These are phyloP conservation scores for Drymonia ruficornis DNA, from an alignment of 2,888 invertebrate species.

Conservation along the genomic window DNA sequence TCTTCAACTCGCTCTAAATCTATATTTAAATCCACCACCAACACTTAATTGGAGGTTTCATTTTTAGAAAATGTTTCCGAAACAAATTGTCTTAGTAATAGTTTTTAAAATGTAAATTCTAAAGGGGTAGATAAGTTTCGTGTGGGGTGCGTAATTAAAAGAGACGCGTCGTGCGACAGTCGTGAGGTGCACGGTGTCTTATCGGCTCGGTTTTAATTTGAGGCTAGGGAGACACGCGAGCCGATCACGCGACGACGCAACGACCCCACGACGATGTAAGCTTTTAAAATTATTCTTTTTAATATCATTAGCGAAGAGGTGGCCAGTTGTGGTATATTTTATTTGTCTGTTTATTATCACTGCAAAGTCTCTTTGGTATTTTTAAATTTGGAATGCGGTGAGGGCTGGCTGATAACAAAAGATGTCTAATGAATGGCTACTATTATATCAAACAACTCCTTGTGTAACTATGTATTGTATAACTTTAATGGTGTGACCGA, in stretches of 20 bases:
- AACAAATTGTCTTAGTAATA: slow-evolving; percentile 38
- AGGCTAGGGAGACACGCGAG: slow-evolving; percentile 80
- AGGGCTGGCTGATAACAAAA: too few relatives aligned
- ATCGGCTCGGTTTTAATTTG: slow-evolving; percentile 82
- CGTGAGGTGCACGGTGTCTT: slow-evolving; percentile 81
- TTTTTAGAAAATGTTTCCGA: slow-evolving; percentile 32
- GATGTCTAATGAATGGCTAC: too few relatives aligned
- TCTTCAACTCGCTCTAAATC: slow-evolving; percentile 19
- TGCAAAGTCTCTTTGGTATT: too few relatives aligned
- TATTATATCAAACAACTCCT: too few relatives aligned
- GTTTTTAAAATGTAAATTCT: slow-evolving; percentile 59
- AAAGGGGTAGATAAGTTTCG: slow-evolving; percentile 73
- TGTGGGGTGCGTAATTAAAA: slow-evolving; percentile 83
- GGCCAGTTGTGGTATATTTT: slow-evolving; percentile 32
- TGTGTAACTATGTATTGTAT: too few relatives aligned
- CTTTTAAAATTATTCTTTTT: slow-evolving; percentile 71
- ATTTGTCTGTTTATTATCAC: not conserved
- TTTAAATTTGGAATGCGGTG: too few relatives aligned
- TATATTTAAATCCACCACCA: slow-evolving; percentile 5
- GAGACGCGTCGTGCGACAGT: slow-evolving; percentile 76
- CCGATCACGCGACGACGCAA: slow-evolving; percentile 78
- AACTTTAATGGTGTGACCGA: too few relatives aligned
- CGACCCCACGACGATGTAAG: slow-evolving; percentile 45
- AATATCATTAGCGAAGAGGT: slow-evolving; percentile 59
- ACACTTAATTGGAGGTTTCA: slow-evolving; percentile 32